A percentile compares a stretch with the other conserved stretches of the same genome.
phyloP scores from a whole-genome alignment of 1,140 invertebrate species.

The Aricia agestis region DNA sequence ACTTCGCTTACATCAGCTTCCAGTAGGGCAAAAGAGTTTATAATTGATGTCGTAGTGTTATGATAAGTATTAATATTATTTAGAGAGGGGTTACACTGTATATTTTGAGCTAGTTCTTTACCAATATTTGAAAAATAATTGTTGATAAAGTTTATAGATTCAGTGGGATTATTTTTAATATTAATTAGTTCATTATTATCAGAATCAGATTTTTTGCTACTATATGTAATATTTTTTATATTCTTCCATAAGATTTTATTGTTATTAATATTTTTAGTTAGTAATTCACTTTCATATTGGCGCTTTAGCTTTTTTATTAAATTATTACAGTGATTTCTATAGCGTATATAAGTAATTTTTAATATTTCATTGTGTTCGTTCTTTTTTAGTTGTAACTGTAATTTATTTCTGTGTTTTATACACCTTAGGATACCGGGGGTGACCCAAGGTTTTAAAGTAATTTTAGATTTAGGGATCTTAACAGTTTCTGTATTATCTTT shows the following conservation, averaged over 20 bases:
- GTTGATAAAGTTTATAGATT: conserved; percentile 27
- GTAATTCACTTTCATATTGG: conserved; percentile 21
- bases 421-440: conserved; percentile 18
- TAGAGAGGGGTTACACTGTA: neutral
- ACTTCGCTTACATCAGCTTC: conserved; percentile 24
- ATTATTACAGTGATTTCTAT: conserved; percentile 21
- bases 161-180: conserved; percentile 17
- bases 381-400: neutral
- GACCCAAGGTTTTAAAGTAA: conserved; percentile 20
- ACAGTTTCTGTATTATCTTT: conserved; percentile 6
- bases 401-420: conserved; percentile 15
- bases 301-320: conserved; percentile 26
- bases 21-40: conserved; percentile 24
- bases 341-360: conserved; percentile 23
- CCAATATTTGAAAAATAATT: conserved; percentile 26
- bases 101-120: conserved; percentile 21
- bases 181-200: conserved; percentile 18
- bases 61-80: neutral
- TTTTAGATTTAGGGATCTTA: conserved; percentile 3
- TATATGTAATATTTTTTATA: conserved; percentile 25
- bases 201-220: conserved; percentile 9
- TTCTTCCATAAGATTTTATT: conserved; percentile 24
- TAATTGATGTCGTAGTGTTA: neutral
- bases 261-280: conserved; percentile 22
- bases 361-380: conserved; percentile 18